phyloP scores from a whole-genome alignment of 2,797 vertebrate genomes.

The Mareca strepera region DNA sequence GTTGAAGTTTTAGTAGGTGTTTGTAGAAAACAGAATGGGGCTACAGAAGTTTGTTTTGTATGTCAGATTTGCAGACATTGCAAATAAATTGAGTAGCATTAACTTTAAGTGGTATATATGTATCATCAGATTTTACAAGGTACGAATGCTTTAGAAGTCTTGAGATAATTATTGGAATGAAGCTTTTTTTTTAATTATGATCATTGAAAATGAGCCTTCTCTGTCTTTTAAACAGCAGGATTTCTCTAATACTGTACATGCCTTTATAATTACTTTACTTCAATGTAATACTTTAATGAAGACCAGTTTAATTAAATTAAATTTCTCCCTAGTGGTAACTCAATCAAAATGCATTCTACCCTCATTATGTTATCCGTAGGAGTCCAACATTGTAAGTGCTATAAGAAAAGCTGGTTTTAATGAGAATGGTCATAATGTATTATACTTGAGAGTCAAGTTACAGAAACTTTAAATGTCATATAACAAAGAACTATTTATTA shows the following conservation, averaged over 20 bases:
- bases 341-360: slow-evolving; percentile 80
- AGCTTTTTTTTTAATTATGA: slow-evolving; percentile 13
- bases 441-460: slow-evolving; percentile 71
- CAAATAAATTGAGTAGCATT: not conserved
- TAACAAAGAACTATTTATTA: slow-evolving; percentile 65
- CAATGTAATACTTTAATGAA: slow-evolving; percentile 82
- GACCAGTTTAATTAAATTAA: slow-evolving; percentile 83
- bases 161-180: slow-evolving; percentile 39
- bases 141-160: slow-evolving; percentile 24
- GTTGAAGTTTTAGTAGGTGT: not conserved
- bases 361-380: slow-evolving; percentile 82
- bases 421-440: slow-evolving; percentile 70
- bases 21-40: not conserved
- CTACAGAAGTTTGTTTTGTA: not conserved
- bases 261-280: slow-evolving; percentile 79
- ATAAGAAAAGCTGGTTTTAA: slow-evolving; percentile 75
- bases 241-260: slow-evolving; percentile 67
- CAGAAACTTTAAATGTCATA: slow-evolving; percentile 64
- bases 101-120: not conserved
- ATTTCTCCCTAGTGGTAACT: slow-evolving; percentile 81
- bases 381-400: slow-evolving; percentile 72
- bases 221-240: slow-evolving; percentile 65
- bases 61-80: not conserved
- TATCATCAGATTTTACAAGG: slow-evolving; percentile 3
- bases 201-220: slow-evolving; percentile 32